These are phyloP conservation scores for Leistus spinibarbis DNA, from an alignment of 2,888 invertebrate species.

Conservation along the genomic window DNA sequence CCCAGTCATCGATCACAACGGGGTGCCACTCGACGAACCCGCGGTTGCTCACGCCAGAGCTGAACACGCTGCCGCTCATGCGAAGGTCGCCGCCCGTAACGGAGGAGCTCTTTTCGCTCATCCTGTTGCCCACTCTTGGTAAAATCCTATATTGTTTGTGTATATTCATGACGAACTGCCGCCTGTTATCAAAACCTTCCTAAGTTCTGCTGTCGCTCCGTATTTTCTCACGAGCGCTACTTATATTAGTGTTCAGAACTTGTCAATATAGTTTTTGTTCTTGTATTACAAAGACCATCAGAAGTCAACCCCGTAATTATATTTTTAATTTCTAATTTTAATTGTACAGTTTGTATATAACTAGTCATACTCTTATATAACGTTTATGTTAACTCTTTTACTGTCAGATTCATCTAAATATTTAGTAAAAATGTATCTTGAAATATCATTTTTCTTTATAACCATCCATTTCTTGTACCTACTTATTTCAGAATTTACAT, in stretches of 20 bases:
- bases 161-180: not conserved
- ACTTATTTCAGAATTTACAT: too few species aligned
- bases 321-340: not conserved
- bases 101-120: constrained; percentile 48
- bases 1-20: constrained; percentile 58
- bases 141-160: not conserved
- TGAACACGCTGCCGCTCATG: constrained; percentile 55
- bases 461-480: too few species aligned
- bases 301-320: not conserved
- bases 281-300: constrained; percentile 50
- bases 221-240: not conserved
- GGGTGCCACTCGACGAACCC: constrained; percentile 64
- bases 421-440: too few species aligned
- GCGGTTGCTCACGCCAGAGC: constrained; percentile 61
- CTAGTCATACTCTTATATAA: too few species aligned
- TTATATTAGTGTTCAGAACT: not conserved
- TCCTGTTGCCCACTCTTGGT: constrained; percentile 52
- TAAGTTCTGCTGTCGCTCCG: not conserved
- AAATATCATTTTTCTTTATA: too few species aligned
- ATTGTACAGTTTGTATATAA: too few species aligned
- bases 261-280: constrained; percentile 11
- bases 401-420: too few species aligned
- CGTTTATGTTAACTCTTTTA: too few species aligned
- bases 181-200: not conserved
- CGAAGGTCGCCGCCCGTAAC: not conserved